Evolutionary conservation across 2,113 vertebrate species (phyloP).

Genomic region (Todiramphus saurophagus): DNA sequence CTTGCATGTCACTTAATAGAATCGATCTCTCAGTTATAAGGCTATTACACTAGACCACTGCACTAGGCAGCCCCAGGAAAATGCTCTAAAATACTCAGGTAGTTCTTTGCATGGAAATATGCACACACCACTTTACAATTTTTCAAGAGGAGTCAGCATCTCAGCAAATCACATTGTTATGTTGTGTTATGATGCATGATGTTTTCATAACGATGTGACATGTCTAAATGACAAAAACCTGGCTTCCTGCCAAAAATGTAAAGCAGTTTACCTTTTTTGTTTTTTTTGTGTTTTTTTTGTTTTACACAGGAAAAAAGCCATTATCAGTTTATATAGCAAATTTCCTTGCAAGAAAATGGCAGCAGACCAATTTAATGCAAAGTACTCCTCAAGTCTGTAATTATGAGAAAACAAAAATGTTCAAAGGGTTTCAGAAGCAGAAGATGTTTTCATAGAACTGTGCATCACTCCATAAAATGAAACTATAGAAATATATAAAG

Average conservation of each 20-base stretch:
- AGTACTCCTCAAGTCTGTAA: slow-evolving; percentile 29
- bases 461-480: not conserved
- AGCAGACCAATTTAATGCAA: slow-evolving; percentile 43
- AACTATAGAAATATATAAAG: not conserved
- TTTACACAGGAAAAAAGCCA: not conserved
- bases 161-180: slow-evolving; percentile 68
- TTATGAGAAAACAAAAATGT: slow-evolving; percentile 30
- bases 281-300: not conserved
- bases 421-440: slow-evolving; percentile 5
- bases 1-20: not conserved
- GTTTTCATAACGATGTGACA: slow-evolving; percentile 65
- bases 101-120: not conserved
- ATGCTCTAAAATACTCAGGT: not conserved
- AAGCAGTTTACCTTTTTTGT: slow-evolving; percentile 12
- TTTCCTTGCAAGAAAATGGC: slow-evolving; percentile 34
- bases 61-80: slow-evolving; percentile 5
- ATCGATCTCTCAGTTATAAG: not conserved
- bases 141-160: slow-evolving; percentile 45
- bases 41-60: not conserved
- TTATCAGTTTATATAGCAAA: slow-evolving; percentile 47
- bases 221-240: slow-evolving; percentile 67
- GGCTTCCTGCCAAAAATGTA: slow-evolving; percentile 67
- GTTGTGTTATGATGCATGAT: slow-evolving; percentile 64
- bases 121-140: not conserved
- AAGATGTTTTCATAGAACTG: slow-evolving; percentile 21